Percentiles rank a stretch among this genome's conserved stretches.
Conservation (phyloP, 2,113 vertebrate genomes). For the Cariama cristata region DNA sequence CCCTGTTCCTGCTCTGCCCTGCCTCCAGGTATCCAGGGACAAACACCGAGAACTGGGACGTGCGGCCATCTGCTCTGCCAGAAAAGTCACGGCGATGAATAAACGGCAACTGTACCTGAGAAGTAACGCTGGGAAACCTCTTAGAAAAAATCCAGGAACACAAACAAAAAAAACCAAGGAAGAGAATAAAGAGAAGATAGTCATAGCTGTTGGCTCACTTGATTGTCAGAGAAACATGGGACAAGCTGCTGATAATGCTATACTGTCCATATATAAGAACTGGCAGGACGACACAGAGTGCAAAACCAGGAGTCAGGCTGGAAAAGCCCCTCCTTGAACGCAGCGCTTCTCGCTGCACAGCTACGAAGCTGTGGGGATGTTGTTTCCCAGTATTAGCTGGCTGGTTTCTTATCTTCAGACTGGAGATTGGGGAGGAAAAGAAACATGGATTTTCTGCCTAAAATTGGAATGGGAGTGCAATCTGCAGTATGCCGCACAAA, state of each 20-base stretch:
- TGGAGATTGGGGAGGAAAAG: background rate
- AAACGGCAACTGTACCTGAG: background rate
- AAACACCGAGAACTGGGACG: background rate
- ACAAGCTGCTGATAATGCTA: background rate
- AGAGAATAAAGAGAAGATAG: background rate
- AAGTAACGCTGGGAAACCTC: background rate
- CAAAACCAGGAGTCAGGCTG: background rate
- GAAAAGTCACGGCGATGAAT: background rate
- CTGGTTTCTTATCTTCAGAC: background rate
- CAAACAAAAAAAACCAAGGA: background rate
- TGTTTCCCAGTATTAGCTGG: background rate
- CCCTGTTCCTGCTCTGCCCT: background rate
- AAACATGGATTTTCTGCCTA: background rate
- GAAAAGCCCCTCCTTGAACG: background rate
- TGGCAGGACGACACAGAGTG: background rate
- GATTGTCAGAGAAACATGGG: background rate
- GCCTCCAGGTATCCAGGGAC: background rate
- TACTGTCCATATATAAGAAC: background rate
- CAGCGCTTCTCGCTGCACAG: background rate
- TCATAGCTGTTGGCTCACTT: background rate
- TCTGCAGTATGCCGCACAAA: background rate
- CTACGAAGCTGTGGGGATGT: background rate
- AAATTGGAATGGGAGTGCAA: background rate
- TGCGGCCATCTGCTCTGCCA: background rate
- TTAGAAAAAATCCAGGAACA: background rate